phyloP scores from a whole-genome alignment of 2,797 vertebrate genomes.

The Dipus sagitta region DNA sequence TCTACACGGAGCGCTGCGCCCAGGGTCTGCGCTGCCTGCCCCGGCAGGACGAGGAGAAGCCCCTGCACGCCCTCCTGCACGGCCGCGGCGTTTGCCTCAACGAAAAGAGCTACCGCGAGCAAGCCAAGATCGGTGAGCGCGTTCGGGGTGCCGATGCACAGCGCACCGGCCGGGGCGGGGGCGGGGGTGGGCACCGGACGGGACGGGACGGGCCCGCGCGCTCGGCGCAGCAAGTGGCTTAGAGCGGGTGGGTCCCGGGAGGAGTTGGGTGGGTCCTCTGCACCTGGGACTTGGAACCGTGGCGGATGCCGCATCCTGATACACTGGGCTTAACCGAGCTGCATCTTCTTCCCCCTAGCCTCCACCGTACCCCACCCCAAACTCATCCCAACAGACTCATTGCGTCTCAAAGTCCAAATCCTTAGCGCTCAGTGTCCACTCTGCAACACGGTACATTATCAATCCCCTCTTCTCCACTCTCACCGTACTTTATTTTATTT shows the following conservation, averaged over 20 bases:
- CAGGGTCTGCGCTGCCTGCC: slow-evolving; percentile 96
- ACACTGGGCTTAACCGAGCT: neutral
- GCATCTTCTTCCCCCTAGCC: neutral
- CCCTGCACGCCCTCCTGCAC: slow-evolving; percentile 97
- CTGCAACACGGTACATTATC: neutral
- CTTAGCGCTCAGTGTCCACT: neutral
- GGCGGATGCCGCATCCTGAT: neutral
- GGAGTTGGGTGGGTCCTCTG: neutral
- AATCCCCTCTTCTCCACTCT: neutral
- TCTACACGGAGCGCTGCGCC: slow-evolving; percentile 97
- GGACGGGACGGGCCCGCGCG: slow-evolving; percentile 21
- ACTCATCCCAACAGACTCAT: neutral
- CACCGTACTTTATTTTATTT: neutral
- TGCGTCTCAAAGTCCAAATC: slow-evolving; percentile 37
- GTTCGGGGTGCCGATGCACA: slow-evolving; percentile 16
- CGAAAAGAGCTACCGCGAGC: slow-evolving; percentile 97
- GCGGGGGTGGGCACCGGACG: slow-evolving; percentile 39
- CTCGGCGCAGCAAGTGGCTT: slow-evolving; percentile 65
- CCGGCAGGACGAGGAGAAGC: slow-evolving; percentile 97
- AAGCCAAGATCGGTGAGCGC: slow-evolving; percentile 89
- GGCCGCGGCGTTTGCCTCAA: slow-evolving; percentile 97
- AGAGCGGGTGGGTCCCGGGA: slow-evolving; percentile 19
- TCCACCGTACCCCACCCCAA: neutral
- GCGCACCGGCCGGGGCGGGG: slow-evolving; percentile 30
- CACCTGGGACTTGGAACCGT: slow-evolving; percentile 1